A percentile compares a stretch with the other conserved stretches of the same genome.
phyloP scores from a whole-genome alignment of 2,888 invertebrate genomes.

The Cantharis rustica region DNA sequence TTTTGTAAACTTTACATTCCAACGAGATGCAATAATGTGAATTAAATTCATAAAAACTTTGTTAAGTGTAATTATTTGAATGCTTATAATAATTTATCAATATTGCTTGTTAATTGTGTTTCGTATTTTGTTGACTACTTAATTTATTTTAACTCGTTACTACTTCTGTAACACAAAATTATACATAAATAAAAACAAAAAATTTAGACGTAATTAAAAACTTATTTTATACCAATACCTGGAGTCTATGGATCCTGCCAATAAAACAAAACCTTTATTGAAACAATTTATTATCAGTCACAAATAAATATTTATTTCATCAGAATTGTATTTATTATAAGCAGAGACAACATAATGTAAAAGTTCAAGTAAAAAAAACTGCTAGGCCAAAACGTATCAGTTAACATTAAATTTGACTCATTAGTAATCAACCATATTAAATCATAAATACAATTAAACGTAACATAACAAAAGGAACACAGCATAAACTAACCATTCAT shows the following conservation, averaged over 20 bases:
- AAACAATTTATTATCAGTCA: constrained; percentile 47
- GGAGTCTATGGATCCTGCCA: background rate
- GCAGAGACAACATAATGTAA: constrained; percentile 38
- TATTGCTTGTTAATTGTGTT: background rate
- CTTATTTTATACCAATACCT: too few relatives aligned
- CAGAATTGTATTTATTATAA: constrained; percentile 45
- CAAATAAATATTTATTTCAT: constrained; percentile 50
- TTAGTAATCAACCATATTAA: background rate
- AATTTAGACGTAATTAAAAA: background rate
- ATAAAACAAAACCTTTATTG: constrained; percentile 11
- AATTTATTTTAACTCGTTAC: background rate
- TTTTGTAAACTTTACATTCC: background rate
- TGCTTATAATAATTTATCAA: background rate
- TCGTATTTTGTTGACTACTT: background rate
- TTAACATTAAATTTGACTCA: constrained; percentile 7
- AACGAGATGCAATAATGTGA: background rate
- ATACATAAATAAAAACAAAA: background rate
- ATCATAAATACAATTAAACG: background rate
- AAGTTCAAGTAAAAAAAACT: constrained; percentile 33
- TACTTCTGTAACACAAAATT: background rate
- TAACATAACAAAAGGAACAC: background rate
- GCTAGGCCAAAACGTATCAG: constrained; percentile 35
- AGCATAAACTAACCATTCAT: background rate
- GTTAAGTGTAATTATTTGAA: background rate
- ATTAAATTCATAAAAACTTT: background rate